Base-by-base conservation (phyloP, 2,888 invertebrate species). In the Lepidocyrtinus sp. region DNA sequence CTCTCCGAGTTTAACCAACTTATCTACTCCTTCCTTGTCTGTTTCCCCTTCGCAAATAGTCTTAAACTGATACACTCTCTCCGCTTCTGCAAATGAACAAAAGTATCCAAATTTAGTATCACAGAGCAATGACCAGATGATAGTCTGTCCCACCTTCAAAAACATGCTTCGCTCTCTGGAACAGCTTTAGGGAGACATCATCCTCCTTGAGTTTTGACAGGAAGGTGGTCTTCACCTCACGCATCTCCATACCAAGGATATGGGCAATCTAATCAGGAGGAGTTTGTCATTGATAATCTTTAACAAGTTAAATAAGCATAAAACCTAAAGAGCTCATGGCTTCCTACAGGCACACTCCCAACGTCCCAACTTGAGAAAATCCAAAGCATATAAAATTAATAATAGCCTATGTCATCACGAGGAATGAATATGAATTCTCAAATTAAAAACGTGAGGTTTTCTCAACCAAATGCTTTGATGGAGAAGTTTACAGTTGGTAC, bases 161-260 rank as follows among this genome's bases (percentile, higher is more conserved):
- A 17, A 99, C 98, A 88, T 99, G 99, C 26, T 93, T 89, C 1
- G 97, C 96, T 84, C 99, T 92, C 88, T 97, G 94, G 83, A 92
- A 91, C 45, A 99, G 90, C 89, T 96, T 94, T 87, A 96, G 95
- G 9, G 55, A 46, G 12, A 61, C 46, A 24, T 74, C 61, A 7
- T 80, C 80, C 55, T 76, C 74, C 5, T 82, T 77, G 36, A 85
- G 75, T 79, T 84, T 85, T 19, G 69, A 78, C 75, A 84, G 72
- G 55, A 84, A 36, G 17, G 83, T 82, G 55, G 68, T 67, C 36
- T 59, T 36, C 24, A 85, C 64, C 19, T 83, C 81, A 5, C 73
- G 61, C 3, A 81, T 0, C 5, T 21, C 50, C 17, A 85, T 55
- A n/a, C 78, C 82, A 9, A 85, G 82, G 19, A 83, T 75, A 7